Evolutionary conservation across 2,113 vertebrate genomes (phyloP).

Genomic region (Rhineura floridana): DNA sequence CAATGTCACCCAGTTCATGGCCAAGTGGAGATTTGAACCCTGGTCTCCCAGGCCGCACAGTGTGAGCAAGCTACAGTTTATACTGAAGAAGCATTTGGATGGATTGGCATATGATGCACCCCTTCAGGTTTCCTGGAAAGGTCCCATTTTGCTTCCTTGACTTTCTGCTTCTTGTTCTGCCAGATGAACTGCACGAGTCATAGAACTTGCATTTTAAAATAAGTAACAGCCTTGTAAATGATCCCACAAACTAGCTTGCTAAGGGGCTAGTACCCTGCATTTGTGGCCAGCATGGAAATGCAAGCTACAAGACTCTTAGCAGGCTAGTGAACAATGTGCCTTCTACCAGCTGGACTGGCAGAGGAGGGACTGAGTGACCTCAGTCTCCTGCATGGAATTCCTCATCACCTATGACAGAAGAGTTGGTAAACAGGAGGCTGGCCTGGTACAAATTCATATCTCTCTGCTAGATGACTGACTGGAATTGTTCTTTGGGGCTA

Average conservation of each 20-base stretch:
- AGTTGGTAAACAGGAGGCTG: neutral
- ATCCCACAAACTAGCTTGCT: neutral
- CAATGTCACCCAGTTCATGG: too few species aligned
- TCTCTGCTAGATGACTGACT: neutral
- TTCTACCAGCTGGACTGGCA: neutral
- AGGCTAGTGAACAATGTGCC: too few species aligned
- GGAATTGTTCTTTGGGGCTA: too few species aligned
- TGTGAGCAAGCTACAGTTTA: neutral
- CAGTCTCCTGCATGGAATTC: neutral
- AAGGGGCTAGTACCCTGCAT: neutral
- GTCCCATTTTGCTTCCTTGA: neutral
- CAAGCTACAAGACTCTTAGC: too few species aligned
- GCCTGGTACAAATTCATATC: neutral
- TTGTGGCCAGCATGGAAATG: neutral
- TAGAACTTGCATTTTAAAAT: neutral
- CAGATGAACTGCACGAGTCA: neutral
- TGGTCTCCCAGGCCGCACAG: too few species aligned
- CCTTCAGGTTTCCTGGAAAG: neutral
- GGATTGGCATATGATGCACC: too few species aligned
- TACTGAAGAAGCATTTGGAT: neutral
- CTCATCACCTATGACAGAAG: neutral
- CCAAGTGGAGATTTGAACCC: too few species aligned
- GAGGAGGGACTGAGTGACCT: neutral
- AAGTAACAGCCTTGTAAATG: neutral
- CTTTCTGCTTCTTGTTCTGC: neutral